phyloP scores from a whole-genome alignment of 2,797 vertebrate genomes.

The Chelmon rostratus region DNA sequence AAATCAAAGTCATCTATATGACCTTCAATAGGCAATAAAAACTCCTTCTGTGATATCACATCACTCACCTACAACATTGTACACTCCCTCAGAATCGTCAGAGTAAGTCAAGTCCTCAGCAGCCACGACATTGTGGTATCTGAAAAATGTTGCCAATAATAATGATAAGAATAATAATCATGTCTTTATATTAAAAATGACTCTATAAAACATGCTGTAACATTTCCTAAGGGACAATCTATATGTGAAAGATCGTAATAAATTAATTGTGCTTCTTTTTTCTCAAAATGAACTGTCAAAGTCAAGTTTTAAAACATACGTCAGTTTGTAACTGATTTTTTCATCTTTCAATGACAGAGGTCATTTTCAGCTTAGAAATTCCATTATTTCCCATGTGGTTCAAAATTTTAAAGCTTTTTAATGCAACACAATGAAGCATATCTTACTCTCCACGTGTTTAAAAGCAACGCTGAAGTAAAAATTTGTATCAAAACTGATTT shows the following conservation, averaged over 20 bases:
- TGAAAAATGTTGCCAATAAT: conserved; percentile 1
- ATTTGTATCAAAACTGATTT: not conserved
- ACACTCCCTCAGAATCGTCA: accelerated
- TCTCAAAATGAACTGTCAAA: no score
- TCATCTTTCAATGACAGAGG: no score
- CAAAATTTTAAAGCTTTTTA: not conserved
- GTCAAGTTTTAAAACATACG: no score
- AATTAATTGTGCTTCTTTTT: no score
- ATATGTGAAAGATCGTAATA: no score
- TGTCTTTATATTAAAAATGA: no score
- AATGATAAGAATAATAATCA: not conserved
- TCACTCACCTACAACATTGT: conserved; percentile 3
- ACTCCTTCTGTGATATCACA: not conserved
- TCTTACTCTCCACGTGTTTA: not conserved
- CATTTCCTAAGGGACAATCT: no score
- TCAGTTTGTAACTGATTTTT: no score
- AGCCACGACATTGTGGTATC: not conserved
- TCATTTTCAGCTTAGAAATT: not conserved
- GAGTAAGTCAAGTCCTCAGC: not conserved
- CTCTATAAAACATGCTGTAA: no score
- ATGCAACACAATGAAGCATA: not conserved
- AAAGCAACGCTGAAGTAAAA: not conserved
- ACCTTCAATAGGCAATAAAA: not conserved
- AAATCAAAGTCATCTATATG: not conserved
- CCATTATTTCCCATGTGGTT: not conserved